Conservation (phyloP, 2,888 invertebrate genomes). For the Ophion slaviceki region DNA sequence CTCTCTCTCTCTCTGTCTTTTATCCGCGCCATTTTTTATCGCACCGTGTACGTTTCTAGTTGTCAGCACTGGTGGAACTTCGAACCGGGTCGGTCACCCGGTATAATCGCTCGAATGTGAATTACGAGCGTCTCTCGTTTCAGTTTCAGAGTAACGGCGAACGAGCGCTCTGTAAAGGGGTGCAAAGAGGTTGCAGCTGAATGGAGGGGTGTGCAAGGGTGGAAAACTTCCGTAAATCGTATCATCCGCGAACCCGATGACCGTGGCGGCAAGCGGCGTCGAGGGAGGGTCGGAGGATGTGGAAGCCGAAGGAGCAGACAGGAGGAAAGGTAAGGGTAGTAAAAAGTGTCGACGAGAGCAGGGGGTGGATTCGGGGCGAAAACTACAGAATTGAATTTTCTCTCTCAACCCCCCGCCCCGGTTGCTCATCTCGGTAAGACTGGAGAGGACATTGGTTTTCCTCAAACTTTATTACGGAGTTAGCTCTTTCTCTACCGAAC, state of each 20-base stretch:
- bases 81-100: neutral
- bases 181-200: neutral
- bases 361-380: constrained; percentile 27
- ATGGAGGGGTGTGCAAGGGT: neutral
- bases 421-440: constrained; percentile 32
- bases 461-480: constrained; percentile 65
- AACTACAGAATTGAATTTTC: constrained; percentile 64
- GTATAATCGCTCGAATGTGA: constrained; percentile 46
- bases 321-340: neutral
- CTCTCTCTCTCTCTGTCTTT: too few species aligned
- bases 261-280: constrained; percentile 53
- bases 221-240: constrained; percentile 62
- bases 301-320: neutral
- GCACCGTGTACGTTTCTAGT: too few species aligned
- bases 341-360: neutral
- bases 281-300: neutral
- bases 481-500: constrained; percentile 47
- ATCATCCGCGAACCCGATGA: constrained; percentile 57
- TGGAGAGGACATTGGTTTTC: constrained; percentile 63
- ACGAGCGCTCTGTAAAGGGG: neutral
- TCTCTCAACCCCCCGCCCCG: neutral
- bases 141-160: constrained; percentile 37
- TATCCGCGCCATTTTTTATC: too few species aligned
- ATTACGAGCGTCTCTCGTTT: constrained; percentile 54
- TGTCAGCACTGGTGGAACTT: too few species aligned